A percentile compares a stretch with the other conserved stretches of the same genome.
Conservation (phyloP, 2,888 invertebrate genomes). For the Capitulum mitella region DNA sequence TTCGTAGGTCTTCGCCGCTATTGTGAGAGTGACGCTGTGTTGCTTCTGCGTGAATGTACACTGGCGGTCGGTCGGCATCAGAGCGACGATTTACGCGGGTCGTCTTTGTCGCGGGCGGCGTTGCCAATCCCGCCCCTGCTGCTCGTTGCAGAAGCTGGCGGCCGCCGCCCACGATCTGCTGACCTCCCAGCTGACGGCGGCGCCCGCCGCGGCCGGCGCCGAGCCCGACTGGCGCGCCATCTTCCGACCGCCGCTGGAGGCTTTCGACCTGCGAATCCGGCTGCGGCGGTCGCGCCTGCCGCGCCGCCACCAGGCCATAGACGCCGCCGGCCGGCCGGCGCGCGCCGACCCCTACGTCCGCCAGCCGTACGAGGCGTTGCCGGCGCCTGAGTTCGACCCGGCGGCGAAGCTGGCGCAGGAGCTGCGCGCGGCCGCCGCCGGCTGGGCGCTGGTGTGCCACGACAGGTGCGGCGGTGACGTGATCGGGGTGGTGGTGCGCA, state of each 20-base stretch:
- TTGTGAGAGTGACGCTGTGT: too few species aligned
- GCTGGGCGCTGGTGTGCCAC: slow-evolving; percentile 49
- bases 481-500: slow-evolving; percentile 46
- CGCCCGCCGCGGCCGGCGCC: too few species aligned
- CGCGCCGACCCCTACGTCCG: slow-evolving; percentile 54
- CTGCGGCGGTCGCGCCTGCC: slow-evolving; percentile 50
- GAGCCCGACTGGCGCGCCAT: slow-evolving; percentile 39
- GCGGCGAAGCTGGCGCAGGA: slow-evolving; percentile 64
- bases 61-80: too few species aligned
- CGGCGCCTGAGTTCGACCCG: slow-evolving; percentile 62
- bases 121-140: too few species aligned
- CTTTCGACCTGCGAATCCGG: slow-evolving; percentile 69
- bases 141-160: background rate
- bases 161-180: background rate
- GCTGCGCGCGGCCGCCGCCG: slow-evolving; percentile 59
- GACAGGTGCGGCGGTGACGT: slow-evolving; percentile 45
- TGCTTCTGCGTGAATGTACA: too few species aligned
- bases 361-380: slow-evolving; percentile 58
- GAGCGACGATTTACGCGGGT: too few species aligned
- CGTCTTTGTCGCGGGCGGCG: too few species aligned
- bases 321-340: slow-evolving; percentile 56
- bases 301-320: slow-evolving; percentile 48
- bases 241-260: slow-evolving; percentile 58
- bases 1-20: too few species aligned
- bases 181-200: background rate